Percentiles rank a stretch among this genome's conserved stretches.
Conservation (phyloP, 2,888 invertebrate species). For the Metalampra italica region DNA sequence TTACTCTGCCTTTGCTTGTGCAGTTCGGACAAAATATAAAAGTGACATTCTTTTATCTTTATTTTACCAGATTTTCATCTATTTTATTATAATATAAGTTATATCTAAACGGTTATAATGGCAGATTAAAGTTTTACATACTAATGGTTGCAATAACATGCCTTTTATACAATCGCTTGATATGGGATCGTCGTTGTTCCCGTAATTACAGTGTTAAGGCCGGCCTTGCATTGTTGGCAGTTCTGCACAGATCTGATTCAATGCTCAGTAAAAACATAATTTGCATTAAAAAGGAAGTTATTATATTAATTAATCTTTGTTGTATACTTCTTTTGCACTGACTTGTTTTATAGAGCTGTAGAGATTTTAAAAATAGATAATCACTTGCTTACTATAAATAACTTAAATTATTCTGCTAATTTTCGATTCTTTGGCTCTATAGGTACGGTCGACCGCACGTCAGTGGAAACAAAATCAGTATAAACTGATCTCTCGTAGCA, state of each 20-base stretch:
- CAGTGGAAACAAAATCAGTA: too few species aligned
- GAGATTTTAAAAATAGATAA: constrained; percentile 4
- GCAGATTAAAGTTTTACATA: not conserved
- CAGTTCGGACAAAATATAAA: too few species aligned
- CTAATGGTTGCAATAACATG: not conserved
- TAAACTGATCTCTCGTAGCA: too few species aligned
- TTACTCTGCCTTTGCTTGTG: too few species aligned
- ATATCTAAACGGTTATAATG: not conserved
- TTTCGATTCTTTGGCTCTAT: too few species aligned
- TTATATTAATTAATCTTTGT: constrained; percentile 22
- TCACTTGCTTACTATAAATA: too few species aligned
- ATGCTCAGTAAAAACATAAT: constrained; percentile 15
- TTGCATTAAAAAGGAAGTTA: constrained; percentile 28
- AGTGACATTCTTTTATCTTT: too few species aligned
- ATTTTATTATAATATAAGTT: not conserved
- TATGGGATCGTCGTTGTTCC: constrained; percentile 12
- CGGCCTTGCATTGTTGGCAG: constrained; percentile 45
- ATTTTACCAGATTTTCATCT: not conserved
- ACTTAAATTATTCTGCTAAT: too few species aligned
- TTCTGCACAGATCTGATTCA: constrained; percentile 18
- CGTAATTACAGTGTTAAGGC: constrained; percentile 19
- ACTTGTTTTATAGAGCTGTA: constrained; percentile 7
- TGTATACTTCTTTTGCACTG: not conserved
- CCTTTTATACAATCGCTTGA: not conserved
- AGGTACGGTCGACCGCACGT: too few species aligned